phyloP scores from a whole-genome alignment of 2,113 vertebrate genomes.

The Brienomyrus longianalis region DNA sequence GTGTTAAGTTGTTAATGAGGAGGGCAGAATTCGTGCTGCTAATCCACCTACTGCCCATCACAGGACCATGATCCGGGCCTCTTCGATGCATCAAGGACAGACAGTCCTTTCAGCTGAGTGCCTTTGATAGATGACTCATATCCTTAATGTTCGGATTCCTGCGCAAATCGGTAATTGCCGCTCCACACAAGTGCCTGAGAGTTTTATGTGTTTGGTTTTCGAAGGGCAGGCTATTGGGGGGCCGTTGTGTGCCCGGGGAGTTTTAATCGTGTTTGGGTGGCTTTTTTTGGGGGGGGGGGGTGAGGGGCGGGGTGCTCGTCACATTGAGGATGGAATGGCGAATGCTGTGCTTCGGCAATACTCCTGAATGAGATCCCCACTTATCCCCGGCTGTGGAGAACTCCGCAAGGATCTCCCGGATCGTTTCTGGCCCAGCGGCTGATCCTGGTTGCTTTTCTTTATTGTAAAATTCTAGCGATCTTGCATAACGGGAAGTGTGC shows the following conservation, averaged over 20 bases:
- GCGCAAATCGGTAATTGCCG: constrained; percentile 43
- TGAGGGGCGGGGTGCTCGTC: neutral
- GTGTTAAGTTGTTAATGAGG: neutral
- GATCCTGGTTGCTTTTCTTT: neutral
- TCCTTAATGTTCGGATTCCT: constrained; percentile 27
- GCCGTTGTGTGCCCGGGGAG: too few species aligned
- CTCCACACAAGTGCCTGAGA: constrained; percentile 25
- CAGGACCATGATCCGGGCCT: neutral
- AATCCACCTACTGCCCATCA: neutral
- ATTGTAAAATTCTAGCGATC: neutral
- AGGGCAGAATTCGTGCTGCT: neutral
- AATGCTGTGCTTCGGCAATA: too few species aligned
- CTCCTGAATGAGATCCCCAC: neutral
- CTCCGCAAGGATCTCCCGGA: neutral
- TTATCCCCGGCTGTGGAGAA: neutral
- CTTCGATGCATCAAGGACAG: neutral
- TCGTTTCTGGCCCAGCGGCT: neutral
- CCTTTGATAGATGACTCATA: constrained; percentile 15
- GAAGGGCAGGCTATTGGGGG: too few species aligned
- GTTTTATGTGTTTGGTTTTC: constrained; percentile 22
- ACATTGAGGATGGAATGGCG: neutral
- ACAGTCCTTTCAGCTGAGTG: constrained; percentile 1
- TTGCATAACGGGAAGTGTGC: neutral
- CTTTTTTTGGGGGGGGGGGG: neutral
- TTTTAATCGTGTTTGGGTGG: too few species aligned